Conservation (phyloP, 2,113 vertebrate genomes). For the Albula glossodonta region DNA sequence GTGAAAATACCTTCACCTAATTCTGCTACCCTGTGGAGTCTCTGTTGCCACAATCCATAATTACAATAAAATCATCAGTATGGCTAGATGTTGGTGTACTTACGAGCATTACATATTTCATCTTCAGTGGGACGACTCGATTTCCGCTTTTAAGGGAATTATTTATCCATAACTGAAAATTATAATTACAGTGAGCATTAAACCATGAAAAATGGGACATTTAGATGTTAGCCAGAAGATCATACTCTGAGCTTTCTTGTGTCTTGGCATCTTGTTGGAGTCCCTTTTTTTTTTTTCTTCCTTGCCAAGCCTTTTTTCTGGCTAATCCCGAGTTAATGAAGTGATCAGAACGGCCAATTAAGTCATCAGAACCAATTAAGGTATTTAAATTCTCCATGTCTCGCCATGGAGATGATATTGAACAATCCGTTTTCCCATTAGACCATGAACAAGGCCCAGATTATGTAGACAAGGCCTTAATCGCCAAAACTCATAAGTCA, state of each 20-base stretch:
- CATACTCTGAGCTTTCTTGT: background rate
- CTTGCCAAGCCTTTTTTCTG: background rate
- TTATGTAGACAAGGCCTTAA: background rate
- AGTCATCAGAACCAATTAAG: conserved; percentile 23
- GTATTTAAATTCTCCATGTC: background rate
- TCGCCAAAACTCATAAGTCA: background rate
- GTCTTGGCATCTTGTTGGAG: background rate
- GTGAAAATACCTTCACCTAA: background rate
- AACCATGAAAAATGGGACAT: background rate
- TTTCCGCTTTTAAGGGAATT: background rate
- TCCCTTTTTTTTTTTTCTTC: conserved; percentile 6
- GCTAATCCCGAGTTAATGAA: conserved; percentile 30
- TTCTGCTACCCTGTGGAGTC: background rate
- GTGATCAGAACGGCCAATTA: conserved; percentile 29
- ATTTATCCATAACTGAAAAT: background rate
- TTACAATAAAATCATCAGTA: background rate
- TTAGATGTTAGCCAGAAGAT: background rate
- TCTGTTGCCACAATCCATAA: background rate
- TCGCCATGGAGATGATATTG: background rate
- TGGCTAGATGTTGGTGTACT: background rate
- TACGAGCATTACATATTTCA: background rate
- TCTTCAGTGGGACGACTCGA: background rate
- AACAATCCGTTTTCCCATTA: background rate
- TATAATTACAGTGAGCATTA: conserved; percentile 6
- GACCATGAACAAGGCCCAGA: background rate